Base-by-base conservation (phyloP, 2,888 invertebrate genomes). In the Altica lythri region DNA sequence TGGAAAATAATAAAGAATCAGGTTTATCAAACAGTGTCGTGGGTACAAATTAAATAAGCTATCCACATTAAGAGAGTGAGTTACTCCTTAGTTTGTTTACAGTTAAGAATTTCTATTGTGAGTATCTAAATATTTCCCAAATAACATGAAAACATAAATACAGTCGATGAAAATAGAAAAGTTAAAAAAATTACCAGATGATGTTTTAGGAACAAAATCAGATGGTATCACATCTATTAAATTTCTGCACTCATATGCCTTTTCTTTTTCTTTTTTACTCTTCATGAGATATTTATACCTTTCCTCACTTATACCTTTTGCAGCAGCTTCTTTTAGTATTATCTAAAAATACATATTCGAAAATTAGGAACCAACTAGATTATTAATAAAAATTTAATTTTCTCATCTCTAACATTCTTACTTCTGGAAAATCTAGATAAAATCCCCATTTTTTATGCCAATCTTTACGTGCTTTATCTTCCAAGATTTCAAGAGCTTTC, bases 401-500 rank as follows among this genome's bases (percentile, higher is more conserved):
- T n/a, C 4, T 27, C n/a, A 42, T 6, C n/a, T 27, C 10, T 14
- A n/a, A n/a, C n/a, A 16, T 30, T 35, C 57, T 60, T 65, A 72
- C 73, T 66, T 72, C 65, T 12, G 69, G 60, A 45, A 70, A 71
- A 50, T 73, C 65, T 34, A 68, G 67, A 59, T 70, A 61, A 55
- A 73, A 74, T 12, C 69, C 69, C 76, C 76, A 76, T 61, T 72
- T 74, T 10, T 47, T 43, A 4, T 65, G 55, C 72, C 74, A 76
- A 8, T 64, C 62, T 34, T 57, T 64, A 12, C 68, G 61, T 0
- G 74, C 68, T 51, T 65, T 59, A 13, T 71, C 67, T 61, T 76
- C 74, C 13, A 70, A 56, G 12, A 52, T 38, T 25, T 72, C 69
- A 61, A 71, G 69, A 30, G 73, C 72, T 62, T 73, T 74, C 40